These are phyloP conservation scores for Coluber constrictor DNA, from an alignment of 2,797 vertebrate species.

Conservation along the genomic window DNA sequence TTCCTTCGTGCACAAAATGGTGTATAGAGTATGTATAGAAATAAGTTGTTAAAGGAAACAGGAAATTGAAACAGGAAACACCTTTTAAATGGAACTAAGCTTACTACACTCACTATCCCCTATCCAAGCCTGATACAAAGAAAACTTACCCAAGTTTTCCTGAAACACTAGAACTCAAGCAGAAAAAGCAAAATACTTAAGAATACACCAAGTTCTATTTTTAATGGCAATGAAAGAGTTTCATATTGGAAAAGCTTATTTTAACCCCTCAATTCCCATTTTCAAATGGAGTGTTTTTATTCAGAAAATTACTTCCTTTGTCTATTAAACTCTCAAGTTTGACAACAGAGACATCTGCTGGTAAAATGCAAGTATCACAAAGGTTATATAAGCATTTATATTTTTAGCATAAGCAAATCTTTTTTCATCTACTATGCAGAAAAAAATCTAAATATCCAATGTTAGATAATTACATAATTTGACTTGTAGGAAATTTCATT, in stretches of 20 bases:
- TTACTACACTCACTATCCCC: background rate
- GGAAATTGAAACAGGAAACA: background rate
- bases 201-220: conserved; percentile 20
- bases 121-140: conserved; percentile 21
- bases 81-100: conserved; percentile 24
- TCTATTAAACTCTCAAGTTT: conserved; percentile 51
- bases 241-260: conserved; percentile 15
- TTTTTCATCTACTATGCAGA: background rate
- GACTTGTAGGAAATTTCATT: background rate
- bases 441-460: background rate
- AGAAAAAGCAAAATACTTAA: background rate
- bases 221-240: conserved; percentile 16
- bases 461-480: conserved; percentile 2
- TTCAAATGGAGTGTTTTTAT: conserved; percentile 57
- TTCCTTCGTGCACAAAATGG: conserved; percentile 49
- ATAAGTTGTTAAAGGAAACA: conserved; percentile 11
- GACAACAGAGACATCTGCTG: conserved; percentile 71
- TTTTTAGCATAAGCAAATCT: background rate
- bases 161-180: background rate
- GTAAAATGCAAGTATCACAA: conserved; percentile 51
- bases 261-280: conserved; percentile 28
- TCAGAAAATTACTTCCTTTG: conserved; percentile 67
- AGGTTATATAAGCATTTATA: conserved; percentile 18
- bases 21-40: background rate
- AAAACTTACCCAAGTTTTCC: conserved; percentile 50